A percentile compares a stretch with the other conserved stretches of the same genome.
Evolutionary conservation across 2,113 vertebrate genomes (phyloP).

Genomic region (Cathartes aura): DNA sequence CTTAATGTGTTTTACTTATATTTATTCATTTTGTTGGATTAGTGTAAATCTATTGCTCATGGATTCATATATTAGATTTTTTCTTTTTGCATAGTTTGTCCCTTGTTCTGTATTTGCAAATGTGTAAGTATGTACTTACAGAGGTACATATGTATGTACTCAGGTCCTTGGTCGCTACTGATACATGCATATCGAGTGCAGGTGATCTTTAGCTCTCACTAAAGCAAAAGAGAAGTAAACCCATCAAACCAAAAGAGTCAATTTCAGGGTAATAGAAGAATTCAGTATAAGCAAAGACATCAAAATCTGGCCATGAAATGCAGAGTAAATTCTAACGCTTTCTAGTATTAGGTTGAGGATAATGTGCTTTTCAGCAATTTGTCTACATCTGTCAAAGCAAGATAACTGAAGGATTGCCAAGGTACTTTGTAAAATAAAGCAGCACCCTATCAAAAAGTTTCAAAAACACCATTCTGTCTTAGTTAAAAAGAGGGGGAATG

Average conservation of each 20-base stretch:
- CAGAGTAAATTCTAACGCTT: conserved; percentile 24
- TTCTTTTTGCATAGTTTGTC: neutral
- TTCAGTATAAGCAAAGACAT: neutral
- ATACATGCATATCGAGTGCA: fast-evolving
- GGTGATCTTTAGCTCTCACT: neutral
- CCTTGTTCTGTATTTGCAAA: neutral
- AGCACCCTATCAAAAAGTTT: conserved; percentile 39
- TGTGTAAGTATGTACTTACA: neutral
- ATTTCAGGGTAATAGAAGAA: neutral
- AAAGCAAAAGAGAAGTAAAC: neutral
- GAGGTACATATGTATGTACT: neutral
- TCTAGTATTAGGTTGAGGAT: conserved; percentile 13
- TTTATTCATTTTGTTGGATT: neutral
- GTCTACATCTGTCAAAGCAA: conserved; percentile 63
- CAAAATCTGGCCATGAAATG: neutral
- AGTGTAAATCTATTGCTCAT: neutral
- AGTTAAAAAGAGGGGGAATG: neutral
- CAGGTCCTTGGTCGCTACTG: neutral
- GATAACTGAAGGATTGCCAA: conserved; percentile 59
- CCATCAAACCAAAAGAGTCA: neutral
- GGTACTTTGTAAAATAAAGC: conserved; percentile 44
- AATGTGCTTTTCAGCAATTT: conserved; percentile 51
- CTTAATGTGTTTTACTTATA: neutral
- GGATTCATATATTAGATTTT: neutral
- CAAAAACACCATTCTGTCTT: neutral